Base-by-base conservation (phyloP, 30 jellyfish, hydroid and myxozoan genomes). In the Rhopilema esculentum region DNA sequence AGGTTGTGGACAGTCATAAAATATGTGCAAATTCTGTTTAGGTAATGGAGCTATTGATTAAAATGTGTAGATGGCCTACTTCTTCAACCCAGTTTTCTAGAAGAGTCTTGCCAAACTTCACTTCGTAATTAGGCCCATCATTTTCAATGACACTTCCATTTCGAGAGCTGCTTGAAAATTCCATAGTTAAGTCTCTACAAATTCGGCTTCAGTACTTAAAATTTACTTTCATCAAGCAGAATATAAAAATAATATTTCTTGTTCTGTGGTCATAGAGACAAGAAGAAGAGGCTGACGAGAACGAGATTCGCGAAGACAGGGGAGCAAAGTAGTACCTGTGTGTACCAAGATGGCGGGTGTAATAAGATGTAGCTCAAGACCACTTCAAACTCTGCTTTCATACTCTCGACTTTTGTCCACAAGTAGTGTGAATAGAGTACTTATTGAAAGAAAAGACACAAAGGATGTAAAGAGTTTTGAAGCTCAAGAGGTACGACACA, bases 41-140 rank as follows among this genome's bases (percentile, higher is more conserved):
- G n/a, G n/a, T n/a, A n/a, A n/a, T n/a, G n/a, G n/a, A n/a, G n/a
- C n/a, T n/a, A n/a, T n/a, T n/a, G n/a, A n/a, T n/a, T n/a, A n/a
- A n/a, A n/a, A n/a, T n/a, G n/a, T n/a, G n/a, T n/a, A n/a, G n/a
- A n/a, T n/a, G n/a, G 57, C 57, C 72, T 73, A 84, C 97, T 92
- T 91, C 96, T 67, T 91, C 97, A 29, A 91, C 97, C 97, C 97
- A 91, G 30, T 91, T 91, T 48, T 89, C 97, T 23, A 91, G 89
- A 21, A 91, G 75, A 0, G 97, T 91, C 30, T 57, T 84, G 23
- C 97, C 97, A 33, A 84, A 77, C 69, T 88, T 82, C 17, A 91
- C 89, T 24, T 91, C 95, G 65, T 91, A 85, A 31, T 87, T 83
- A 61, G 97, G 96, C 21, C 82, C 97, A 75, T 53, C 63, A 40